Conservation (phyloP, 2,888 invertebrate genomes). For the Eucera pruinosa region DNA sequence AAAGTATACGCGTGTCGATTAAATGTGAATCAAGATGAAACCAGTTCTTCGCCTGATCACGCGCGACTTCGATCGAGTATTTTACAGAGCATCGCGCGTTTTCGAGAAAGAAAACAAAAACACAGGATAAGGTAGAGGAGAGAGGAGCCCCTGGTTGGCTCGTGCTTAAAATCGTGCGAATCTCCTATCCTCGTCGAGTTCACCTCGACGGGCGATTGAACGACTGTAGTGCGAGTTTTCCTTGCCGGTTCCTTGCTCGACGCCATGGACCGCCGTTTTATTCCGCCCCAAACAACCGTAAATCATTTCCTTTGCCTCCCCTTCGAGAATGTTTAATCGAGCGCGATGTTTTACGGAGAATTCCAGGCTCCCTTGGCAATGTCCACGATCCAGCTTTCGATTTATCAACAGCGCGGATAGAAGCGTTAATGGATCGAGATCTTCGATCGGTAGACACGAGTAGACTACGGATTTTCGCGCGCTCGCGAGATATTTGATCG, state of each 20-base stretch:
- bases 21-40: constrained; percentile 39
- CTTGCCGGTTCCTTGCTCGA: constrained; percentile 67
- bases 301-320: no score
- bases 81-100: constrained; percentile 29
- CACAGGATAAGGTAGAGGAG: constrained; percentile 1
- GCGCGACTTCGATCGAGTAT: constrained; percentile 38
- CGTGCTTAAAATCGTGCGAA: constrained; percentile 57
- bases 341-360: constrained; percentile 16
- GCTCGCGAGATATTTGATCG: no score
- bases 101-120: constrained; percentile 24
- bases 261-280: constrained; percentile 35
- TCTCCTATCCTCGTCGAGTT: constrained; percentile 20
- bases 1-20: no score
- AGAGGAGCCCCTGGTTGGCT: constrained; percentile 42
- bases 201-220: constrained; percentile 36
- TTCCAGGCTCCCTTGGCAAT: constrained; percentile 20
- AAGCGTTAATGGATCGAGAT: constrained; percentile 7
- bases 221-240: constrained; percentile 38
- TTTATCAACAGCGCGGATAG: background rate
- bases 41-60: constrained; percentile 41
- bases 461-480: no score
- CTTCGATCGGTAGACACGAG: constrained; percentile 1
- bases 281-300: no score
- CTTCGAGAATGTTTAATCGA: constrained; percentile 14
- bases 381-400: constrained; percentile 3